Conservation (phyloP, 2,888 invertebrate species). For the Euproctis similis region DNA sequence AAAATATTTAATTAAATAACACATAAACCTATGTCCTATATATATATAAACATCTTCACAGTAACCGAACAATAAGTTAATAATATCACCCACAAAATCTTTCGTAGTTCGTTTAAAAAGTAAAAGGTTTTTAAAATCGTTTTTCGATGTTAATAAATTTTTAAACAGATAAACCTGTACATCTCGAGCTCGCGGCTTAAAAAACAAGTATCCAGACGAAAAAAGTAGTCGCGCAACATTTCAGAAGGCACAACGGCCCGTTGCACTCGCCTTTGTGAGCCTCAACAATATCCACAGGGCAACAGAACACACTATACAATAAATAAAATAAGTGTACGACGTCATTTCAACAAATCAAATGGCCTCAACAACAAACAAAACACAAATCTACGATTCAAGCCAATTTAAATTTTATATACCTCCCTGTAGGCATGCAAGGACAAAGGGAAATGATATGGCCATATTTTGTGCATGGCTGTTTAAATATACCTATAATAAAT, state of each 20-base stretch:
- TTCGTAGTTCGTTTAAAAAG: slow-evolving; percentile 60
- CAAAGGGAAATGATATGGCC: too few relatives aligned
- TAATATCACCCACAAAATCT: slow-evolving; percentile 63
- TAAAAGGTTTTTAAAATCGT: slow-evolving; percentile 73
- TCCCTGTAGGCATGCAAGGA: slow-evolving; percentile 35
- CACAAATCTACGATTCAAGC: slow-evolving; percentile 57
- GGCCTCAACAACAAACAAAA: slow-evolving; percentile 58
- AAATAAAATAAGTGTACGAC: slow-evolving; percentile 57
- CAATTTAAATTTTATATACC: slow-evolving; percentile 56
- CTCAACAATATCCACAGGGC: slow-evolving; percentile 67
- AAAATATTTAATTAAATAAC: too few relatives aligned
- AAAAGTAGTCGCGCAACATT: slow-evolving; percentile 76
- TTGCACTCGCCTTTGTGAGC: slow-evolving; percentile 69
- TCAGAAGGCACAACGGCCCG: slow-evolving; percentile 74
- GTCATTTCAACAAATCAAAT: slow-evolving; percentile 68
- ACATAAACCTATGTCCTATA: too few relatives aligned
- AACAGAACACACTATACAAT: slow-evolving; percentile 56
- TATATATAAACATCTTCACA: too few relatives aligned
- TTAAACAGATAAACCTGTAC: slow-evolving; percentile 76
- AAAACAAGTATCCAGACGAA: slow-evolving; percentile 75
- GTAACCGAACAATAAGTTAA: slow-evolving; percentile 48
- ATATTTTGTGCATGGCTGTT: too few relatives aligned
- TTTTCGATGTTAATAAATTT: slow-evolving; percentile 76
- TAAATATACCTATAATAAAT: too few relatives aligned
- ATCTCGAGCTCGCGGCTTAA: slow-evolving; percentile 71